These are phyloP conservation scores for Panthera uncia DNA, from an alignment of 2,113 vertebrate genomes.

Conservation along the genomic window DNA sequence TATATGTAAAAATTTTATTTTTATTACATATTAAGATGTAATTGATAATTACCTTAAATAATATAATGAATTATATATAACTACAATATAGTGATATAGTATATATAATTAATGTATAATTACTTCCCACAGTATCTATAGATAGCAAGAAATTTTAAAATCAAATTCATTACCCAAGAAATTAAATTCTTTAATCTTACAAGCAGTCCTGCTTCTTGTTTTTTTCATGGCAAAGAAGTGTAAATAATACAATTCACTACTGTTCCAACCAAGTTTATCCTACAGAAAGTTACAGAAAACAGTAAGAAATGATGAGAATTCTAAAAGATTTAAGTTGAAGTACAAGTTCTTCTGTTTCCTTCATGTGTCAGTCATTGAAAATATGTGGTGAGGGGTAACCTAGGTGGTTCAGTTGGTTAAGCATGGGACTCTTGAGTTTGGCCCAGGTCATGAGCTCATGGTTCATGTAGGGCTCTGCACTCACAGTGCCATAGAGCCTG, in stretches of 20 bases:
- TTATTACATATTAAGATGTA: not conserved
- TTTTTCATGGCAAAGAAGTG: not conserved
- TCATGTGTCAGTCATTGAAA: not conserved
- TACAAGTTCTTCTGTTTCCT: not conserved
- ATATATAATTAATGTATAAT: not conserved
- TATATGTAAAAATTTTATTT: constrained; percentile 27
- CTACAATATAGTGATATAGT: not conserved
- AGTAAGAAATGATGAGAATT: not conserved
- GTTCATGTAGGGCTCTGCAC: too few species aligned
- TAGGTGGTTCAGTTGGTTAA: too few species aligned
- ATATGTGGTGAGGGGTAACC: not conserved
- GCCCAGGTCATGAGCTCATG: too few species aligned
- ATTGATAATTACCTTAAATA: not conserved
- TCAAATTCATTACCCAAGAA: constrained; percentile 34
- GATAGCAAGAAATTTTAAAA: not conserved
- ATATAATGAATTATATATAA: not conserved
- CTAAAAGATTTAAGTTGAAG: not conserved
- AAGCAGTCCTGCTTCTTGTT: not conserved
- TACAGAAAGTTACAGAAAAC: not conserved
- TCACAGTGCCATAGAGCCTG: too few species aligned
- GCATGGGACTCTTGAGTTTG: too few species aligned
- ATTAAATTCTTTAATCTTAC: not conserved
- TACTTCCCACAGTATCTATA: not conserved
- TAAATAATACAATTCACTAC: not conserved
- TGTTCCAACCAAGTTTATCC: not conserved